Percentiles rank a stretch among this genome's conserved stretches.
Evolutionary conservation across 2,888 invertebrate species (phyloP).

Genomic region (Agrilus cyanescens): DNA sequence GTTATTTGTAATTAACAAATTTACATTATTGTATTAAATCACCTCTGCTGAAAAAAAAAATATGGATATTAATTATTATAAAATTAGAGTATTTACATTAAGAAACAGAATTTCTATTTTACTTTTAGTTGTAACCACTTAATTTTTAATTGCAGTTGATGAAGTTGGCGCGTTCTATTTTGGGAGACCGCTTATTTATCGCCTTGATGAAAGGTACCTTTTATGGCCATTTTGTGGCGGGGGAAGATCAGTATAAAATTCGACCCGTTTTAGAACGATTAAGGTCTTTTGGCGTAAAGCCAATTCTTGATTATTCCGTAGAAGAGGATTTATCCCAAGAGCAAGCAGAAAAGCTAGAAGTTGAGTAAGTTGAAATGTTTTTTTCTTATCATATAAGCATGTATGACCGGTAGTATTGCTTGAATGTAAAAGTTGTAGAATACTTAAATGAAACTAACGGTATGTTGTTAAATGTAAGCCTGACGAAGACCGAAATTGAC

Average conservation of each 20-base stretch:
- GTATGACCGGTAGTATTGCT: too few species aligned
- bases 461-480: too few species aligned
- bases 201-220: conserved; percentile 85
- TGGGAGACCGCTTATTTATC: conserved; percentile 76
- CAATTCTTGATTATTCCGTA: conserved; percentile 96
- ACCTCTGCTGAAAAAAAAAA: too few species aligned
- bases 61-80: too few species aligned
- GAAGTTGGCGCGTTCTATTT: conserved; percentile 59
- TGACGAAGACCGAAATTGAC: too few species aligned
- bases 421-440: too few species aligned
- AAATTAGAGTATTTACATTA: too few species aligned
- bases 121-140: not conserved
- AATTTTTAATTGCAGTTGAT: conserved; percentile 56
- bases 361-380: conserved; percentile 69
- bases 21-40: too few species aligned
- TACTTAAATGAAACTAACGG: too few species aligned
- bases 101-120: not conserved
- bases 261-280: conserved; percentile 73
- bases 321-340: conserved; percentile 91
- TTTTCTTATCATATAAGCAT: too few species aligned
- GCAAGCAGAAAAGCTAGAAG: conserved; percentile 88
- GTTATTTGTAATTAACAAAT: too few species aligned
- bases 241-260: conserved; percentile 82
- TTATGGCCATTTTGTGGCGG: conserved; percentile 99
- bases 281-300: conserved; percentile 93